A percentile compares a stretch with the other conserved stretches of the same genome.
phyloP scores from a whole-genome alignment of 1,140 invertebrate species.

The Thaumatotibia leucotreta region DNA sequence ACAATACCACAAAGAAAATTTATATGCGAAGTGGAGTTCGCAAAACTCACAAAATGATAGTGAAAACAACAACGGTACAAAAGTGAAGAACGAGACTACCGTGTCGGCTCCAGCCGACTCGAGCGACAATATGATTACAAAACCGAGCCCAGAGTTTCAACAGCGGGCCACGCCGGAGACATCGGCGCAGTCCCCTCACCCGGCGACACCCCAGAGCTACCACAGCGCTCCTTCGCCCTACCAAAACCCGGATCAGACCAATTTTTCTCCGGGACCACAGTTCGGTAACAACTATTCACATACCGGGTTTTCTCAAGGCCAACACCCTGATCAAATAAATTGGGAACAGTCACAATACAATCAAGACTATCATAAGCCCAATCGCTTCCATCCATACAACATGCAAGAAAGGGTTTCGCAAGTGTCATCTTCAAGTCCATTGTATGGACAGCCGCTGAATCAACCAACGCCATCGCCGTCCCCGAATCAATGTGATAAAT shows the following conservation, averaged over 20 bases:
- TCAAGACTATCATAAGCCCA: constrained; percentile 74
- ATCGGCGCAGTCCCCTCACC: constrained; percentile 75
- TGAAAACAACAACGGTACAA: constrained; percentile 82
- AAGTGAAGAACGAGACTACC: constrained; percentile 71
- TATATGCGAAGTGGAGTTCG: constrained; percentile 86
- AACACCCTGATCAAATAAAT: constrained; percentile 61
- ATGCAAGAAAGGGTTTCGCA: constrained; percentile 73
- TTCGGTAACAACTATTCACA: constrained; percentile 71
- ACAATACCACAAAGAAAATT: constrained; percentile 86
- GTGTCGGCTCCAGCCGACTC: constrained; percentile 79
- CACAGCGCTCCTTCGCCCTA: constrained; percentile 78
- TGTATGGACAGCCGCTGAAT: constrained; percentile 77
- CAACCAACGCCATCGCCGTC: constrained; percentile 80
- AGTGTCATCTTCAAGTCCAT: constrained; percentile 81
- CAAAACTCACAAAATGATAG: constrained; percentile 78
- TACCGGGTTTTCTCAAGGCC: constrained; percentile 72
- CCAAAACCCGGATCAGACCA: constrained; percentile 77
- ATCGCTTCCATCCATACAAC: constrained; percentile 76
- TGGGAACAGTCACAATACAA: constrained; percentile 74
- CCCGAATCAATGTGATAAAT: constrained; percentile 87
- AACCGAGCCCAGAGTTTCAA: constrained; percentile 77
- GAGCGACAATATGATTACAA: constrained; percentile 78
- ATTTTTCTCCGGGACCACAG: constrained; percentile 74
- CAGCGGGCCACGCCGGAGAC: constrained; percentile 77
- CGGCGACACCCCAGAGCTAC: constrained; percentile 79